Evolutionary conservation across 2,113 vertebrate species (phyloP), one percentile per base, ranked within the genome.

Genomic region (Antechinus stuartii): DNA sequence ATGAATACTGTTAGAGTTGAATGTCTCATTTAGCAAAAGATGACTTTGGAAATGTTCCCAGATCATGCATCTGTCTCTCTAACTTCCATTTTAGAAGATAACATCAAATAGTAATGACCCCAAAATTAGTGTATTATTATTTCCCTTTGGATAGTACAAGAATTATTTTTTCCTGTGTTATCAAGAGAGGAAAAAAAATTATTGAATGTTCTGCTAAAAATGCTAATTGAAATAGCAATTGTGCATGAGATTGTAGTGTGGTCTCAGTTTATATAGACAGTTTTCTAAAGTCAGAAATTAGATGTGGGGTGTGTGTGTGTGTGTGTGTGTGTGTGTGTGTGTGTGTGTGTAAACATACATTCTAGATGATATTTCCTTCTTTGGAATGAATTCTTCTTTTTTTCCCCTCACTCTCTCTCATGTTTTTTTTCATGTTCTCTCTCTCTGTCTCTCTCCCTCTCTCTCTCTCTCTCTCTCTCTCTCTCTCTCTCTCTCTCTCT

Each of bases 11-110:
- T 9, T 93, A 97, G 57, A 91, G 54, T 35, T 90, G 90, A 91
- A 90, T 56, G 84, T 97, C 89, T 46, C 96, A 93, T 96, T 97
- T 96, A 89, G 93, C 93, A 97, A 93, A 92, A 95, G 97, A 97
- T 2, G 19, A 97, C 96, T 93, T 92, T 97, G 76, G 92, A 98
- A 97, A 97, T 9, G 0, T 90, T 97, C 95, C 54, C 91, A 96
- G 89, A 96, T 96, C 95, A 96, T 93, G 91, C 96, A 97, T 96
- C 61, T 96, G 27, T 95, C 56, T 95, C 91, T 52, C 76, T 92
- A 96, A 97, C 76, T 97, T 96, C 91, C 2, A 92, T 61, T 95
- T 96, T 6, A 96, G 76, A 96, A 35, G 35, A 94, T 61, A 91
- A 95, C 95, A 95, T 23, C 96, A 91, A 97, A 84, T 55, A 92